Base-by-base conservation (phyloP, 2,888 invertebrate species). In the Spicauda simplicius region DNA sequence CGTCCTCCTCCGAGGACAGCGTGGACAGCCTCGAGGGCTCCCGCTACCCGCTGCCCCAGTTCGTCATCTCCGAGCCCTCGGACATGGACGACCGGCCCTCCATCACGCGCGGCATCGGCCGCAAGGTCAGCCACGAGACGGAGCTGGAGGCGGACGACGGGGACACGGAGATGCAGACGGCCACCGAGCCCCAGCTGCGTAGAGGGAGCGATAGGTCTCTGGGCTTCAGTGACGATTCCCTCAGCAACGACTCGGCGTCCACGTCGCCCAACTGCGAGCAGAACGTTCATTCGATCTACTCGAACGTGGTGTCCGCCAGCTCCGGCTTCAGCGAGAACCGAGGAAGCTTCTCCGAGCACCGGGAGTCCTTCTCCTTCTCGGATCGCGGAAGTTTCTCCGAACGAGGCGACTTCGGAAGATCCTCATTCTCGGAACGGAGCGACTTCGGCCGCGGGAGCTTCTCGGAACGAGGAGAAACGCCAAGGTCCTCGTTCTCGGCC, bases 31-130 rank as follows among this genome's bases (percentile, higher is more conserved):
- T 96, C 53, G 96, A 96, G 66, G 94, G 94, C 63, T 73, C 87
- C 0, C 90, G 87, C 45, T 91, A 93, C 68, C 82, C 93, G 0
- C 81, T 95, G 14, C 95, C 95, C 0, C 95, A 95, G 68, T 96
- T 96, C 71, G 94, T 96, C 2, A 96, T 96, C 71, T 96, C 96
- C 0, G 96, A 96, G 75, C 96, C 96, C 0, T 95, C 95, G 0
- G 96, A 96, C 71, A 70, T 93, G 25, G 94, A 94, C 68, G 95
- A 95, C 71, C 94, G 96, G 85, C 97, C 97, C 0, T 97, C 97
- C 0, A 97, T 97, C 68, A 97, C 97, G 0, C 95, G 96, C 68
- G 97, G 97, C 0, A 96, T 96, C 30, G 96, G 96, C 0, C 90
- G 96, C 54, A 96, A 96, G 74, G 94, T 95, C 3, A 96, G 96